Base-by-base conservation (phyloP, 2,797 vertebrate genomes). In the Triplophysa yarkandensis region DNA sequence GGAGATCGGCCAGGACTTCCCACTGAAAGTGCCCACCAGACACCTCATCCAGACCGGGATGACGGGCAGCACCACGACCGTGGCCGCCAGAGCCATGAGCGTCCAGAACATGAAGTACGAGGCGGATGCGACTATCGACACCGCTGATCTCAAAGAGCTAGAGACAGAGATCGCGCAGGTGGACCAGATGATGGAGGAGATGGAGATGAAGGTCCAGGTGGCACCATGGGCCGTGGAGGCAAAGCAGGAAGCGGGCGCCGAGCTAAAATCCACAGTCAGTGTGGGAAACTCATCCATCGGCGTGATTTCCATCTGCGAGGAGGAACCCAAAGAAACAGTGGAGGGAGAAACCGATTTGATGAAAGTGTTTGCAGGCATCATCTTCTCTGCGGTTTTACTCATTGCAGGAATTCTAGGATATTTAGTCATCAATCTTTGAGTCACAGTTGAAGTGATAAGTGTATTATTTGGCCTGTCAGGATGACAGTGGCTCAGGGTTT, bases 191-290 rank as follows among this genome's bases (percentile, higher is more conserved):
- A 94, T 96, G 91, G 92, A 96, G 79, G 94, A 98, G 87, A 98
- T 99, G 98, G 98, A 99, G 86, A 95, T 94, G 96, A 98, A 98
- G 84, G 96, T 99, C 79, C 96, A 92, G 84, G 96, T 99, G 71
- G 96, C 95, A 25, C 96, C 94, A 61, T 99, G 98, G 98, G 95
- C 96, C 0, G 96, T 99, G 44, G 96, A 97, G 83, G 95, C 97
- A 41, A 95, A 95, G 82, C 95, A 96, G 86, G 92, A 95, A 69
- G 92, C 94, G 0, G 96, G 96, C 6, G 95, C 96, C 0, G 98
- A 98, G 88, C 93, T 99, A 17, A 95, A 94, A 82, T 94, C 94
- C 82, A 92, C 92, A 39, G 84, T 92, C 87, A 95, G 94, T 1
- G 87, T 92, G 0, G 94, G 93, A 0, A 94, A 94, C 70, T 96